A percentile compares a stretch with the other conserved stretches of the same genome.
Evolutionary conservation across 2,113 vertebrate species (phyloP).

Genomic region (Brachyhypopomus gauderio): DNA sequence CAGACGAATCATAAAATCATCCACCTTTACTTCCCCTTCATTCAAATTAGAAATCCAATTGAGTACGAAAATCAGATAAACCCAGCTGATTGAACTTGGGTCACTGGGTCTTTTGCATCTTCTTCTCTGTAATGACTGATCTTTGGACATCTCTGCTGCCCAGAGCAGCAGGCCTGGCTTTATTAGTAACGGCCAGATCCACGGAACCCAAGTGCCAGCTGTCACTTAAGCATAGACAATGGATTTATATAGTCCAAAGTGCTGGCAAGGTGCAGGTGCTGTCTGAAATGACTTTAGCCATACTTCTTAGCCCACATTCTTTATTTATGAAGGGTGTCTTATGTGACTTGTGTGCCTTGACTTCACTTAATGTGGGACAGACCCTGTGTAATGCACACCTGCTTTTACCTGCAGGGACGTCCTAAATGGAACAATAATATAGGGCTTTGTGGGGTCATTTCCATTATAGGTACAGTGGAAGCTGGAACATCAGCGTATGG

Average conservation of each 20-base stretch:
- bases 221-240: background rate
- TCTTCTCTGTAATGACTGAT: background rate
- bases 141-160: background rate
- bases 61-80: background rate
- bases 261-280: background rate
- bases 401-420: background rate
- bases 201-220: background rate
- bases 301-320: background rate
- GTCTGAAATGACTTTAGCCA: background rate
- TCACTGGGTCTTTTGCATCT: background rate
- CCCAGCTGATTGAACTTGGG: slow-evolving; percentile 2
- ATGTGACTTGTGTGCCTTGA: background rate
- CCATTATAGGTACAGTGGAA: no score
- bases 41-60: slow-evolving; percentile 27
- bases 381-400: background rate
- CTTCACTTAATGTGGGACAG: background rate
- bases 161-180: background rate
- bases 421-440: background rate
- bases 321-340: background rate
- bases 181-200: background rate
- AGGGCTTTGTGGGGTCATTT: background rate
- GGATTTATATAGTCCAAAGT: background rate
- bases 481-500: no score
- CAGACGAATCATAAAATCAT: background rate
- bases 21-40: slow-evolving; percentile 4